phyloP scores from a whole-genome alignment of 1,140 invertebrate species.

The Melitaea cinxia region DNA sequence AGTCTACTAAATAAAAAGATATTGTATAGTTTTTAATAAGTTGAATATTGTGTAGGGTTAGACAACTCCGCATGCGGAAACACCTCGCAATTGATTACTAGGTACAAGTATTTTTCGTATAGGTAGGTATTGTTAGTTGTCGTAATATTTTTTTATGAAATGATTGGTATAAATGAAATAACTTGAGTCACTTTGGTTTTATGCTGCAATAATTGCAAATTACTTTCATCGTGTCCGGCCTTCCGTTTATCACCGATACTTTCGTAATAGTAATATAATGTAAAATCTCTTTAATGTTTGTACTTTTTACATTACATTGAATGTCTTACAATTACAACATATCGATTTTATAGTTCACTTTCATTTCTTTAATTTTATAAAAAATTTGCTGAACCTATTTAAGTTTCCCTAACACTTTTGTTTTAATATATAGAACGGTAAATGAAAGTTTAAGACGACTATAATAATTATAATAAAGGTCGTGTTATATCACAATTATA shows the following conservation, averaged over 20 bases:
- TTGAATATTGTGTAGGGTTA: no score
- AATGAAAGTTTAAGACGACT: neutral
- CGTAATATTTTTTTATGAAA: neutral
- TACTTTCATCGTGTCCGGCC: constrained; percentile 7
- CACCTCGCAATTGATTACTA: no score
- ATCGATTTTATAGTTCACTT: no score
- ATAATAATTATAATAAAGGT: neutral
- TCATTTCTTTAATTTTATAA: no score
- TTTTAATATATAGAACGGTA: no score
- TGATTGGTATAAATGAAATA: neutral
- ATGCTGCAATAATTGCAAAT: neutral
- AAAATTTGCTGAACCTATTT: no score
- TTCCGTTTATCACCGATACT: constrained; percentile 5
- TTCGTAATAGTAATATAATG: neutral
- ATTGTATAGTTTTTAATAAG: no score
- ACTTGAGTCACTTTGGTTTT: neutral
- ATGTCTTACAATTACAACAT: no score
- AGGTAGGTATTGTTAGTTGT: neutral
- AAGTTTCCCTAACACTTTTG: no score
- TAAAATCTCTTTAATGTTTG: neutral
- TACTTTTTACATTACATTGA: neutral
- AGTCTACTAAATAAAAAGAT: no score
- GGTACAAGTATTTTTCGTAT: neutral
- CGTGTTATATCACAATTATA: neutral
- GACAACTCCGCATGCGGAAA: no score